These are phyloP conservation scores for Sycophaga agraensis DNA, from an alignment of 1,140 invertebrate species.

Conservation along the genomic window DNA sequence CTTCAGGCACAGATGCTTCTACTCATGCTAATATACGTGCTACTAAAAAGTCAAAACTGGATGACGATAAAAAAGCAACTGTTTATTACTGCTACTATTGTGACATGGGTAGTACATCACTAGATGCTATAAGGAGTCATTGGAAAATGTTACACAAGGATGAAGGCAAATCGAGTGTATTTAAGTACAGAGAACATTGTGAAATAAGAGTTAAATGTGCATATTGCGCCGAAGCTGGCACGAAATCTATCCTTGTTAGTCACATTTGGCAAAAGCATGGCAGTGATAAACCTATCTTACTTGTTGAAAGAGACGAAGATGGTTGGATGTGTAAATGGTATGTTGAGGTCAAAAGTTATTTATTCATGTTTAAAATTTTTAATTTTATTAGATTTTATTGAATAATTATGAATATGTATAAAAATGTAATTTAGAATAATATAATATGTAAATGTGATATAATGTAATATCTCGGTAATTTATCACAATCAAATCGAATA, in stretches of 20 bases:
- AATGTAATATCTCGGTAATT: too few relatives aligned
- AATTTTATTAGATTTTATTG: not conserved
- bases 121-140: slow-evolving; percentile 18
- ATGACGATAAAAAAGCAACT: slow-evolving; percentile 13
- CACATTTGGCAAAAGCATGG: slow-evolving; percentile 37
- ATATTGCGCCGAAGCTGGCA: slow-evolving; percentile 22
- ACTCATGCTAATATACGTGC: not conserved
- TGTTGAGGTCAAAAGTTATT: too few relatives aligned
- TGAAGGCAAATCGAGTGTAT: not conserved
- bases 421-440: slow-evolving; percentile 1
- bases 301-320: slow-evolving; percentile 29
- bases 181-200: slow-evolving; percentile 15
- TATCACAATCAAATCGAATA: too few relatives aligned
- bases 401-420: not conserved
- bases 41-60: slow-evolving; percentile 14
- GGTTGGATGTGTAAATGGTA: slow-evolving; percentile 46
- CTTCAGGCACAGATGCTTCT: not conserved
- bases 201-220: slow-evolving; percentile 24
- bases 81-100: slow-evolving; percentile 26
- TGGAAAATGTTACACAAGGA: slow-evolving; percentile 23
- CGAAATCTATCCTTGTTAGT: slow-evolving; percentile 29
- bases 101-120: slow-evolving; percentile 2
- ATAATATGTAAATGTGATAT: too few relatives aligned
- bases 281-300: slow-evolving; percentile 7
- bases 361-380: not conserved